phyloP scores from a whole-genome alignment of 2,113 vertebrate species.

The Calypte anna region DNA sequence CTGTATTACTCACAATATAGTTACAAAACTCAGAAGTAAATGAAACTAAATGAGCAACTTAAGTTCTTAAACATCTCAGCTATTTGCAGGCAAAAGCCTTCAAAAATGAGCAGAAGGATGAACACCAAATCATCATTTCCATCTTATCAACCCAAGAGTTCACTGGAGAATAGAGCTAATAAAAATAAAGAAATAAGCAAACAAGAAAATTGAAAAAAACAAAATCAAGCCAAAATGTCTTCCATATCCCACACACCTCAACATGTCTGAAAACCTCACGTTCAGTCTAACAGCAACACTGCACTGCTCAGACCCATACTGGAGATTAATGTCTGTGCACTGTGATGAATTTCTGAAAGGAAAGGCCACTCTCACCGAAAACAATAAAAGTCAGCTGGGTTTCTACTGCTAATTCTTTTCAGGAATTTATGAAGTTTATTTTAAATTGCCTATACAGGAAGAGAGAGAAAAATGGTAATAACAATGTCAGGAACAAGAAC shows the following conservation, averaged over 20 bases:
- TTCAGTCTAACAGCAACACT: background rate
- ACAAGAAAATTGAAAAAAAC: background rate
- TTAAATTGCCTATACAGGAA: background rate
- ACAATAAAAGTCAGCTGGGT: background rate
- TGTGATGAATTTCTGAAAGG: background rate
- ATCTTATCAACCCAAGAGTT: background rate
- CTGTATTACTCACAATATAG: background rate
- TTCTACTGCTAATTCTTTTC: conserved; percentile 1
- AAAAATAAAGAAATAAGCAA: background rate
- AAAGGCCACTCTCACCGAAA: conserved; percentile 24
- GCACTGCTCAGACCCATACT: background rate
- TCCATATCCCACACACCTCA: background rate
- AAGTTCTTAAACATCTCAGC: background rate
- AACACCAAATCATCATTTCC: background rate
- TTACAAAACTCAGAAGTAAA: background rate
- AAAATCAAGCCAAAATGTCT: background rate
- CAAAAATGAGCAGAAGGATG: background rate
- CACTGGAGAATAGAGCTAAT: background rate
- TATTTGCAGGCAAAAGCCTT: fast-evolving
- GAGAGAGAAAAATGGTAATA: background rate
- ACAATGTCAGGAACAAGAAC: conserved; percentile 22
- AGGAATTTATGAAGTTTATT: conserved; percentile 35
- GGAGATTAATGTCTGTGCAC: fast-evolving
- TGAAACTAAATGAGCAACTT: background rate
- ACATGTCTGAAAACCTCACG: background rate